A percentile compares a stretch with the other conserved stretches of the same genome.
phyloP scores from a whole-genome alignment of 2,888 invertebrate genomes.

The Emmelina monodactyla region DNA sequence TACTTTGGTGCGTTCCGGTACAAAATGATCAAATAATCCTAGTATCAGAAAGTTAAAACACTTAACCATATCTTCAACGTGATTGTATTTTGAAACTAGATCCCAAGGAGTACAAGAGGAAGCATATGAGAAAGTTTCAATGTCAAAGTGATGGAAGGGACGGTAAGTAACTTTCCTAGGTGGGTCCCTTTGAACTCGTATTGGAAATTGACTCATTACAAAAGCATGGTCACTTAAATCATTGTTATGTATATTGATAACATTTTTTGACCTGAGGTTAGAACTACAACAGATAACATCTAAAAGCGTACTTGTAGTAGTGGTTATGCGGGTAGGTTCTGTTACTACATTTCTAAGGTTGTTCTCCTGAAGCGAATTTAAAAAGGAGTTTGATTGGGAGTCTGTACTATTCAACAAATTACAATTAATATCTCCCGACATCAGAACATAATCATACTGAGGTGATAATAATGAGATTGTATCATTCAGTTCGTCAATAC shows the following conservation, averaged over 20 bases:
- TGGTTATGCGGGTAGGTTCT: neutral
- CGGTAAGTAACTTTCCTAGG: slow-evolving; percentile 2
- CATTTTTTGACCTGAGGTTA: too few species aligned
- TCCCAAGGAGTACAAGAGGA: slow-evolving; percentile 2
- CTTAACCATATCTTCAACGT: neutral
- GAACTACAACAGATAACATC: too few species aligned
- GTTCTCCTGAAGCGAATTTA: neutral
- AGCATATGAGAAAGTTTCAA: neutral
- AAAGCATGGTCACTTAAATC: slow-evolving; percentile 2
- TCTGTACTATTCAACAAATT: neutral
- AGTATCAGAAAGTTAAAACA: slow-evolving; percentile 2
- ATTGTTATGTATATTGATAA: neutral
- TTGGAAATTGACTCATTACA: neutral
- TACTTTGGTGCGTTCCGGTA: neutral
- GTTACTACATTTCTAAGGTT: neutral
- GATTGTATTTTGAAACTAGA: neutral
- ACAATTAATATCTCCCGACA: slow-evolving; percentile 3
- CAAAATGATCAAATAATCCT: slow-evolving; percentile 5
- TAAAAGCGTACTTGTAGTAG: neutral
- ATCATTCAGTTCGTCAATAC: too few species aligned
- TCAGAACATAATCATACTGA: slow-evolving; percentile 1
- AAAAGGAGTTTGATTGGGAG: neutral
- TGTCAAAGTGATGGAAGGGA: neutral
- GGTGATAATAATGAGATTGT: too few species aligned
- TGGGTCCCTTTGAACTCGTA: neutral